phyloP scores from a whole-genome alignment of 2,113 vertebrate genomes.

The Pseudopodoces humilis region DNA sequence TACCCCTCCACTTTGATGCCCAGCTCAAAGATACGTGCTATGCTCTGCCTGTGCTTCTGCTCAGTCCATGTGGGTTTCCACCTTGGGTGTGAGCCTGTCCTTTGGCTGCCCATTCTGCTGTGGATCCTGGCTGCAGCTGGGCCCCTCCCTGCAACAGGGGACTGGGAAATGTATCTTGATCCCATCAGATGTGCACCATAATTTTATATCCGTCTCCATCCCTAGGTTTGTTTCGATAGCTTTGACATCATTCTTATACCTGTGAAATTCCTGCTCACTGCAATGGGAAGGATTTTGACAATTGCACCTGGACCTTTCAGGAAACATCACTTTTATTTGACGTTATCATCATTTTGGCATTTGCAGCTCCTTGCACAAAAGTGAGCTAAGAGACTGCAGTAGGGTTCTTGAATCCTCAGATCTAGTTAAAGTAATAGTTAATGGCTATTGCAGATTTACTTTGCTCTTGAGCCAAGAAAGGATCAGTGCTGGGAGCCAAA shows the following conservation, averaged over 20 bases:
- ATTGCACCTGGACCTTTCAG: background rate
- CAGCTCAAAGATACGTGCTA: background rate
- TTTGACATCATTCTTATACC: background rate
- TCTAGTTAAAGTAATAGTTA: slow-evolving; percentile 55
- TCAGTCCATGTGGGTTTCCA: fast-evolving
- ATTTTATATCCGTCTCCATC: background rate
- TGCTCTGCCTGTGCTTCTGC: background rate
- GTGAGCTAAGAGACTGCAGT: background rate
- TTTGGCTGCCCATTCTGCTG: background rate
- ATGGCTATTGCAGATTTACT: slow-evolving; percentile 55
- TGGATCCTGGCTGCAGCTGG: background rate
- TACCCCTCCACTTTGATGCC: background rate
- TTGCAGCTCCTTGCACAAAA: background rate
- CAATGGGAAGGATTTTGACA: background rate
- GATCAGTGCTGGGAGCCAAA: slow-evolving; percentile 67
- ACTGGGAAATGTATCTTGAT: fast-evolving
- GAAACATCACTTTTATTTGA: background rate
- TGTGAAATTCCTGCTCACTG: background rate
- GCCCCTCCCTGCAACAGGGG: background rate
- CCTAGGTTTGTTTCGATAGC: background rate
- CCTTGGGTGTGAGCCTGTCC: background rate
- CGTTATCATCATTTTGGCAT: fast-evolving
- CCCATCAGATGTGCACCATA: fast-evolving
- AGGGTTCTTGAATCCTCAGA: background rate
- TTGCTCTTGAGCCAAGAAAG: slow-evolving; percentile 54